phyloP scores from a whole-genome alignment of 2,888 invertebrate species.

The Parnassius apollo region DNA sequence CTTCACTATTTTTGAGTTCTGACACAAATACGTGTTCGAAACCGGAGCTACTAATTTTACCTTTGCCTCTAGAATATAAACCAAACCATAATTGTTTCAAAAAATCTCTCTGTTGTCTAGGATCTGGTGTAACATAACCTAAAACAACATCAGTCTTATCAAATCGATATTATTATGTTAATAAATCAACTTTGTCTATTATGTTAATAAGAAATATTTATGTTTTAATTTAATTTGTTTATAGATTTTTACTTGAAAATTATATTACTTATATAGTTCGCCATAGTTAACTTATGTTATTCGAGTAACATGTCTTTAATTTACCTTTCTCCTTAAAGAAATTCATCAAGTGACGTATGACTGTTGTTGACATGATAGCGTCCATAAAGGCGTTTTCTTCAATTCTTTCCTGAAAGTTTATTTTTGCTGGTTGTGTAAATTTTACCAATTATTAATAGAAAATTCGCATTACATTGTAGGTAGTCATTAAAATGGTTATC shows the following conservation, averaged over 20 bases:
- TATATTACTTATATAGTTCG: too few species aligned
- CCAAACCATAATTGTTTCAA: conserved; percentile 89
- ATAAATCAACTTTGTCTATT: too few species aligned
- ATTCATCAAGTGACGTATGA: conserved; percentile 86
- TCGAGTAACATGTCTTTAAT: too few species aligned
- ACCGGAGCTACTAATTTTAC: conserved; percentile 91
- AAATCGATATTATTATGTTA: too few species aligned
- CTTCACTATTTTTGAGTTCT: conserved; percentile 89
- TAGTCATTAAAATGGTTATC: too few species aligned
- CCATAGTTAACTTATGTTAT: too few species aligned
- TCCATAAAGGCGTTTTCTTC: conserved; percentile 92
- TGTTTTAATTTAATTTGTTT: too few species aligned
- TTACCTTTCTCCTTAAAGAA: conserved; percentile 83
- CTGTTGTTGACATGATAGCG: conserved; percentile 86
- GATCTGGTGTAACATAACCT: conserved; percentile 84
- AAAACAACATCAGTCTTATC: conserved; percentile 22
- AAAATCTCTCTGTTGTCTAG: conserved; percentile 86
- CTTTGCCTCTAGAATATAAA: conserved; percentile 89
- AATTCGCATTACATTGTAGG: too few species aligned
- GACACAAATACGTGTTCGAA: conserved; percentile 96
- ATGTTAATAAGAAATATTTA: too few species aligned
- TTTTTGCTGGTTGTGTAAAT: not conserved
- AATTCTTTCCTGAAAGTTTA: conserved; percentile 79
- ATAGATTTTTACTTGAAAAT: too few species aligned
- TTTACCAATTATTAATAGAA: too few species aligned